These are phyloP conservation scores for Doryteuthis pealeii DNA, from an alignment of 1,140 invertebrate genomes.

Conservation along the genomic window DNA sequence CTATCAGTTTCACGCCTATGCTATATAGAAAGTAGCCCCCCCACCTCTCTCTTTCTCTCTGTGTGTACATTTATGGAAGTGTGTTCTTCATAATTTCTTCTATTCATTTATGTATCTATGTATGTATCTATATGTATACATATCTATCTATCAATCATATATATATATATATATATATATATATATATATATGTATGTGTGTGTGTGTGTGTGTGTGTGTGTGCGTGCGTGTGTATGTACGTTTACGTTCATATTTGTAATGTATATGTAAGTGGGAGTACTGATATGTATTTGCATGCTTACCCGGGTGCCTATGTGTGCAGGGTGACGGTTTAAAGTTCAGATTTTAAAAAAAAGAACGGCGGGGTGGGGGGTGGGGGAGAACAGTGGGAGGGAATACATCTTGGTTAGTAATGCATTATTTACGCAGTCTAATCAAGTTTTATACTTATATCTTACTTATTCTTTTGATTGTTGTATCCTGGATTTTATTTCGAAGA, in stretches of 20 bases:
- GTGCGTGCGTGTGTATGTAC: neutral
- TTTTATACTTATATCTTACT: neutral
- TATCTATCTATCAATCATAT: neutral
- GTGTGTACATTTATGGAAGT: no score
- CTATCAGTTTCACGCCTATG: no score
- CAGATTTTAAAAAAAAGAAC: neutral
- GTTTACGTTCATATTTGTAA: neutral
- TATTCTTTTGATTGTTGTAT: neutral
- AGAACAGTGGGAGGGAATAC: neutral
- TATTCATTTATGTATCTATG: neutral
- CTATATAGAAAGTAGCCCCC: no score
- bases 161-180: neutral
- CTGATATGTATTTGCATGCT: neutral
- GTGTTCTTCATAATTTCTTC: no score
- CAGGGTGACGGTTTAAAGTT: neutral
- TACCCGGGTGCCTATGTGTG: neutral
- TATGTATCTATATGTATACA: neutral
- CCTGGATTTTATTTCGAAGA: neutral
- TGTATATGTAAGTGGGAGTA: neutral
- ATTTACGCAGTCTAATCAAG: neutral
- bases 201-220: neutral
- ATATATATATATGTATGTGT: slow-evolving; percentile 1
- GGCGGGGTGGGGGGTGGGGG: neutral
- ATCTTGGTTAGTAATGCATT: no score
- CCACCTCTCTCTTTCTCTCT: no score